Conservation (phyloP, 2,797 vertebrate species). For the Enteromius paludinosus region DNA sequence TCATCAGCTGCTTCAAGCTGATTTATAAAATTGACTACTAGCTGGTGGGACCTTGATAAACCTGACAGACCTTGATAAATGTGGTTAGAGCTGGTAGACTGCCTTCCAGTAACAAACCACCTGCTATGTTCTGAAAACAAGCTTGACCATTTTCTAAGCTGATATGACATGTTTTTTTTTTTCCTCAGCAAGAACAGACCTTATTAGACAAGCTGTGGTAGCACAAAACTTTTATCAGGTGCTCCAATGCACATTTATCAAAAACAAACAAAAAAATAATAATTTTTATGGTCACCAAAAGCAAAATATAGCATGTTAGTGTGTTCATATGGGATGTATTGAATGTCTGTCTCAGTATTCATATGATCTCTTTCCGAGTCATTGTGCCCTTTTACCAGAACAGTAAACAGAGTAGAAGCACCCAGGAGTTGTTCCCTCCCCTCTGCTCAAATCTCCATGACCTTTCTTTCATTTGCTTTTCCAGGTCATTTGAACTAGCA, state of each 20-base stretch:
- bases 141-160: not conserved
- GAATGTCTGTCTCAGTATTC: not conserved
- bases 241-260: not conserved
- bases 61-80: constrained; percentile 11
- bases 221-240: not conserved
- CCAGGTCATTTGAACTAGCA: constrained; percentile 44
- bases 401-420: constrained; percentile 39
- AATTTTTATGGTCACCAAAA: not conserved
- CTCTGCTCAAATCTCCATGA: constrained; percentile 40
- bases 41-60: not conserved
- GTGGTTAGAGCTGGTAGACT: not conserved
- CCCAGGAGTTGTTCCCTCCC: constrained; percentile 10
- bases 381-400: constrained; percentile 43
- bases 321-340: not conserved
- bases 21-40: not conserved
- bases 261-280: not conserved
- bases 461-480: constrained; percentile 52
- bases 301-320: not conserved
- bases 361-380: constrained; percentile 29
- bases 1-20: not conserved
- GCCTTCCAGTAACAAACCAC: constrained; percentile 28
- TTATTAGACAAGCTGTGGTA: not conserved
- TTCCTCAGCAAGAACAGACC: not conserved
- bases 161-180: not conserved
- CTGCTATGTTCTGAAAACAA: constrained; percentile 12